Percentiles rank a stretch among this genome's conserved stretches.
Evolutionary conservation across 2,113 vertebrate species (phyloP).

Genomic region (Chionis minor): DNA sequence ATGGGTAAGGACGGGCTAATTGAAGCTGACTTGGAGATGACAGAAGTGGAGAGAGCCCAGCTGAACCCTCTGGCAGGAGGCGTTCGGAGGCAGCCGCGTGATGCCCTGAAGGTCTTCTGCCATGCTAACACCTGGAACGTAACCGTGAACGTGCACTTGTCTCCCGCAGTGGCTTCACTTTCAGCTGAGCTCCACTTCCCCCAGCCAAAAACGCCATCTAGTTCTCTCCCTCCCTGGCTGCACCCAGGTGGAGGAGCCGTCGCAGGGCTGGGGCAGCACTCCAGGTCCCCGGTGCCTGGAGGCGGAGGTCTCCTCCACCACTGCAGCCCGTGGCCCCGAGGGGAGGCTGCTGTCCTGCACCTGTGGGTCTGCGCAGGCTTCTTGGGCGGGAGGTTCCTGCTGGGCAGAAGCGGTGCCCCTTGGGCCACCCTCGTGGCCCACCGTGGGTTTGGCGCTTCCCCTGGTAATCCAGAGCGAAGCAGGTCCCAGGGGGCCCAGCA

Average conservation of each 20-base stretch:
- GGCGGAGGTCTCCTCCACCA: not conserved
- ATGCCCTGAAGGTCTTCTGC: not conserved
- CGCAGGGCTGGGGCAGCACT: not conserved
- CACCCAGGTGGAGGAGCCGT: not conserved
- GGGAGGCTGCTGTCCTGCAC: not conserved
- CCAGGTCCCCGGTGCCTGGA: accelerated
- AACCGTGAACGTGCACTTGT: accelerated
- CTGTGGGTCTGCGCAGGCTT: not conserved
- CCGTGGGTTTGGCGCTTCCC: not conserved
- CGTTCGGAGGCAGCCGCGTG: accelerated
- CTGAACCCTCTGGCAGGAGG: not conserved
- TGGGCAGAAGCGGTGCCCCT: not conserved
- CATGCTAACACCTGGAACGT: not conserved
- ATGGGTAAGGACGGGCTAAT: not conserved
- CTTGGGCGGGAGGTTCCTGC: not conserved
- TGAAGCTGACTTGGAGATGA: not conserved
- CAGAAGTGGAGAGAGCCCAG: not conserved
- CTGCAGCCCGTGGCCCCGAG: accelerated
- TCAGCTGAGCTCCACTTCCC: not conserved
- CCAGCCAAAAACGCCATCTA: not conserved
- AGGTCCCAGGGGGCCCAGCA: not conserved
- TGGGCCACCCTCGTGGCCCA: accelerated
- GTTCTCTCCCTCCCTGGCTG: accelerated
- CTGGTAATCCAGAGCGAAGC: accelerated
- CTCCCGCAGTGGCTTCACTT: not conserved